Evolutionary conservation across 2,113 vertebrate genomes (phyloP).

Genomic region (Semnornis frantzii): DNA sequence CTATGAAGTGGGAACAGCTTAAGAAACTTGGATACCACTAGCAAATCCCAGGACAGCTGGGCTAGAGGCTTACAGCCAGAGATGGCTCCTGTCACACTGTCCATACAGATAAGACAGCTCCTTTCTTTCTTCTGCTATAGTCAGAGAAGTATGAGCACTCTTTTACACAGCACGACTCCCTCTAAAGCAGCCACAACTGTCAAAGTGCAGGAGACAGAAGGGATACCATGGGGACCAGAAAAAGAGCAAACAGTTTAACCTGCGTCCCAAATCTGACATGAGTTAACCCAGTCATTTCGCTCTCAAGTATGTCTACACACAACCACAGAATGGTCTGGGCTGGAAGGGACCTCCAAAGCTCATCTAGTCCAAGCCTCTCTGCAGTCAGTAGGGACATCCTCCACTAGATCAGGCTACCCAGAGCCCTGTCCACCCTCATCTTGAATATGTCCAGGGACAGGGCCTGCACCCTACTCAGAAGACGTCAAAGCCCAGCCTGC

Average conservation of each 20-base stretch:
- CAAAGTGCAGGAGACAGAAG: not conserved
- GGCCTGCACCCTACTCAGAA: too few relatives aligned
- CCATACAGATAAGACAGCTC: too few relatives aligned
- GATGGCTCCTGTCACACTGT: not conserved
- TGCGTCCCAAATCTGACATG: not conserved
- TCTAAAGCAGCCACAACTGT: not conserved
- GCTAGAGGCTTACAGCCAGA: not conserved
- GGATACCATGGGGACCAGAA: not conserved
- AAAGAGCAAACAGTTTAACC: not conserved
- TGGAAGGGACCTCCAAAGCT: too few relatives aligned
- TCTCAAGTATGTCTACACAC: not conserved
- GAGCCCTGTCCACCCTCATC: too few relatives aligned
- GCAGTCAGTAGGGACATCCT: too few relatives aligned
- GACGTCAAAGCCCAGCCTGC: not conserved
- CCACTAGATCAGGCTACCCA: too few relatives aligned
- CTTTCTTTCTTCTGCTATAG: not conserved
- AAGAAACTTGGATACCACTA: not conserved
- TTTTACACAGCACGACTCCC: not conserved
- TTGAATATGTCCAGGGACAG: too few relatives aligned
- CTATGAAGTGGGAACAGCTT: not conserved
- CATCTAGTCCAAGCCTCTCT: too few relatives aligned
- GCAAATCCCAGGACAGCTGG: not conserved
- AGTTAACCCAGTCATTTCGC: not conserved
- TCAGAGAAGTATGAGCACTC: not conserved
- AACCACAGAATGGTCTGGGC: too few relatives aligned